These are phyloP conservation scores for Campoletis raptor DNA, from an alignment of 2,888 invertebrate species.

Conservation along the genomic window DNA sequence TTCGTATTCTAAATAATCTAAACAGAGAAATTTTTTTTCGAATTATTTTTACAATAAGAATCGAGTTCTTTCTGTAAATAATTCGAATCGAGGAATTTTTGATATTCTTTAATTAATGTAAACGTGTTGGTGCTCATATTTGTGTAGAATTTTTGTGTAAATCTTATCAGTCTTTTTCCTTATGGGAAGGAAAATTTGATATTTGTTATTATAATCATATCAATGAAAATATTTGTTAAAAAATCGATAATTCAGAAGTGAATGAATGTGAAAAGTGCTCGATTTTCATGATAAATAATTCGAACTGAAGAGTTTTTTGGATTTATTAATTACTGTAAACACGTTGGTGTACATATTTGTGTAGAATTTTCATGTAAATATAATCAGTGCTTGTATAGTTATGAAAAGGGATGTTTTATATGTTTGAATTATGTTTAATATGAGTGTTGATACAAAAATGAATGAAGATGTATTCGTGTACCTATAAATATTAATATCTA, in stretches of 20 bases:
- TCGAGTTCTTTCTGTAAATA: too few relatives aligned
- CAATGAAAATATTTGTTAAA: background rate
- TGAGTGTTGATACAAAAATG: conserved; percentile 26
- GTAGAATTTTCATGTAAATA: background rate
- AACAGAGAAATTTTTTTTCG: too few relatives aligned
- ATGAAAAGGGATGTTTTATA: background rate
- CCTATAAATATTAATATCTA: conserved; percentile 13
- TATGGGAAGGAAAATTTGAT: background rate
- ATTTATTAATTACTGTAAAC: background rate
- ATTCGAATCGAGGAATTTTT: background rate
- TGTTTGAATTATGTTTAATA: background rate
- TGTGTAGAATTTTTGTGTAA: background rate
- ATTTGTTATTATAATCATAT: too few relatives aligned
- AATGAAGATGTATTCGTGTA: conserved; percentile 31
- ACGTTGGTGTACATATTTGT: background rate
- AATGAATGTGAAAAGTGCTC: background rate
- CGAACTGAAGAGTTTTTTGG: background rate
- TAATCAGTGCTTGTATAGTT: background rate
- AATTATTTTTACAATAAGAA: too few relatives aligned
- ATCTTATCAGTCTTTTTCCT: background rate
- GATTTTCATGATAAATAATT: background rate
- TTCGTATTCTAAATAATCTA: too few relatives aligned
- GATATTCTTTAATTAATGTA: background rate
- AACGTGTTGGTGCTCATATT: background rate
- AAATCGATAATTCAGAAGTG: background rate